phyloP scores from a whole-genome alignment of 2,888 invertebrate genomes.

The Frankliniella fusca region DNA sequence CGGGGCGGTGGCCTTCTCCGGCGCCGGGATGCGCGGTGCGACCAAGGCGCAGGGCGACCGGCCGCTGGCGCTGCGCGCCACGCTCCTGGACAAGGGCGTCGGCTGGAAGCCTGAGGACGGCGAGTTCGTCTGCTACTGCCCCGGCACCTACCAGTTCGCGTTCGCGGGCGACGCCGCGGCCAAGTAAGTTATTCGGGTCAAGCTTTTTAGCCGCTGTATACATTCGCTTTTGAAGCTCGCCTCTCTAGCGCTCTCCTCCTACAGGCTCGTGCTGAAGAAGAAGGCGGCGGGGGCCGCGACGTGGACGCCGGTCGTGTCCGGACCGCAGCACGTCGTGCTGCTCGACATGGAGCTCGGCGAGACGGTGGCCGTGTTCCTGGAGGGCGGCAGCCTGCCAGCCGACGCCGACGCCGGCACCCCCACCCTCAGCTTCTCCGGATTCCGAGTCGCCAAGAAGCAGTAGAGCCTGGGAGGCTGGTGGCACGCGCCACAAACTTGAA shows the following conservation, averaged over 20 bases:
- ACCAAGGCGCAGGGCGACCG: slow-evolving; percentile 37
- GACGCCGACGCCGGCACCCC: slow-evolving; percentile 40
- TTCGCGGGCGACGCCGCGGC: slow-evolving; percentile 49
- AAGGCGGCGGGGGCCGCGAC: slow-evolving; percentile 45
- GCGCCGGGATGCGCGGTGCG: slow-evolving; percentile 40
- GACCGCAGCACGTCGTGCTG: slow-evolving; percentile 30
- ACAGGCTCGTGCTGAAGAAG: slow-evolving; percentile 44
- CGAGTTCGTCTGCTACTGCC: slow-evolving; percentile 37
- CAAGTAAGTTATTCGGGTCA: slow-evolving; percentile 50
- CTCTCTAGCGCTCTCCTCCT: slow-evolving; percentile 38
- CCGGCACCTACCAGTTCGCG: slow-evolving; percentile 43
- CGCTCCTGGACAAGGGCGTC: slow-evolving; percentile 48
- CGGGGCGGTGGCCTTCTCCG: slow-evolving; percentile 48
- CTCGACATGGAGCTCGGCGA: slow-evolving; percentile 45
- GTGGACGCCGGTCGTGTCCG: slow-evolving; percentile 45
- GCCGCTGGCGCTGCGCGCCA: slow-evolving; percentile 41
- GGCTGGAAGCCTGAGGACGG: slow-evolving; percentile 49
- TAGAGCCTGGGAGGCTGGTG: not conserved
- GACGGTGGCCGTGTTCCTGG: slow-evolving; percentile 47
- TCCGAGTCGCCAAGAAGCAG: slow-evolving; percentile 35
- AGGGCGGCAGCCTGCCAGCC: slow-evolving; percentile 43
- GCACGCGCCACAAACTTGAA: not conserved
- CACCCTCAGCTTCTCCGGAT: slow-evolving; percentile 38
- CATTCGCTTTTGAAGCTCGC: not conserved
- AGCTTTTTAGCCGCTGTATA: too few relatives aligned